Conservation (phyloP, 2,113 vertebrate species). For the Sceloporus tristichus region DNA sequence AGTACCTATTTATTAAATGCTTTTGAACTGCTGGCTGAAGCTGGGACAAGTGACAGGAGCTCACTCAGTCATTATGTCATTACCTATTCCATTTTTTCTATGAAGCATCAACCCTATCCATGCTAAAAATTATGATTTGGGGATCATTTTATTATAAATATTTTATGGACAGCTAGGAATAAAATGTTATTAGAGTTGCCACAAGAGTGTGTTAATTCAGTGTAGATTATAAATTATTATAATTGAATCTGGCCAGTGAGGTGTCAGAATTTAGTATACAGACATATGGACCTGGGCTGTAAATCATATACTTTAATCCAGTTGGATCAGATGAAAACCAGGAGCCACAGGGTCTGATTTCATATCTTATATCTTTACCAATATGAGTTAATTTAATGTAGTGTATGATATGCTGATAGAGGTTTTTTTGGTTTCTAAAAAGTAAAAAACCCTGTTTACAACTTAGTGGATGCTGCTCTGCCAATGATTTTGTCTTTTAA, state of each 20-base stretch:
- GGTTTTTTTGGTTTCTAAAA: not conserved
- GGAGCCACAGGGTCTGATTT: not conserved
- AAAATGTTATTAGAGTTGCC: not conserved
- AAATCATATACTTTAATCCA: not conserved
- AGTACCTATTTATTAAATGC: no score
- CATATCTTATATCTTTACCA: not conserved
- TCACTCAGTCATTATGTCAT: no score
- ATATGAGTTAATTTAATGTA: no score
- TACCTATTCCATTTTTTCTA: no score
- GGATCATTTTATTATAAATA: no score
- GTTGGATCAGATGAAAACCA: not conserved
- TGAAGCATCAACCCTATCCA: no score
- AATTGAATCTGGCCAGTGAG: not conserved
- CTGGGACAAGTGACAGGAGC: no score
- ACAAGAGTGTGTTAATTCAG: not conserved
- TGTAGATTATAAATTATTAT: not conserved
- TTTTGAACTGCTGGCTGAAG: no score
- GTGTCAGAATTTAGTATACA: not conserved
- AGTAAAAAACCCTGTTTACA: not conserved
- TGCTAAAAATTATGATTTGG: no score
- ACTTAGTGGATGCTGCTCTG: not conserved
- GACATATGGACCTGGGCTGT: not conserved
- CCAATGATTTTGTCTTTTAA: not conserved
- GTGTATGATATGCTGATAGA: not conserved
- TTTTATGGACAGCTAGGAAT: no score